Conservation (phyloP, 1,140 invertebrate genomes). For the Papilio aristodemus region DNA sequence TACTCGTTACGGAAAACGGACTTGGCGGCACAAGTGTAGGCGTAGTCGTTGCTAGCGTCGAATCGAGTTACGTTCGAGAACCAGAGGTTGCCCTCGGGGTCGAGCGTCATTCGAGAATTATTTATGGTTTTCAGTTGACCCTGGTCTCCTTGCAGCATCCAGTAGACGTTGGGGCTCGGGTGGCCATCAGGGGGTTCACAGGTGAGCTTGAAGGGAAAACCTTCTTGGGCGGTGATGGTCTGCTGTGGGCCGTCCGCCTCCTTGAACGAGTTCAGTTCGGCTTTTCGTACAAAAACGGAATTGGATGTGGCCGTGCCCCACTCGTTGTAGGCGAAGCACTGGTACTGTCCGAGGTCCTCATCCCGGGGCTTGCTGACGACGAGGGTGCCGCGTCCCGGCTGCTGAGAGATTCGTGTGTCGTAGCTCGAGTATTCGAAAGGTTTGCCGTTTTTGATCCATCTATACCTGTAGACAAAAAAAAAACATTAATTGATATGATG, state of each 20-base stretch:
- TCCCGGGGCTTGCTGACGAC: conserved; percentile 93
- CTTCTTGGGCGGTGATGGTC: conserved; percentile 88
- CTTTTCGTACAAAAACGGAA: conserved; percentile 96
- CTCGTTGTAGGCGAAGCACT: conserved; percentile 97
- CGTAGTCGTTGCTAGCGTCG: conserved; percentile 91
- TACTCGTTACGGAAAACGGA: conserved; percentile 94
- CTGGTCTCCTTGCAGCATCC: conserved; percentile 90
- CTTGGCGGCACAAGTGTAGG: conserved; percentile 94
- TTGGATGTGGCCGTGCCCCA: conserved; percentile 97
- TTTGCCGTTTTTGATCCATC: conserved; percentile 98
- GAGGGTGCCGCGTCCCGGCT: conserved; percentile 94
- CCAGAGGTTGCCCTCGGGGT: conserved; percentile 96
- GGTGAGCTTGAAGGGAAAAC: conserved; percentile 91
- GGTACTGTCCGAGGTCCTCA: conserved; percentile 97
- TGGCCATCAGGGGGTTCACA: conserved; percentile 96
- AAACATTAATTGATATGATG: conserved; percentile 25
- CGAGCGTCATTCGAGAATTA: conserved; percentile 94
- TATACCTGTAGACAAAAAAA: conserved; percentile 85
- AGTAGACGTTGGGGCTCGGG: conserved; percentile 96
- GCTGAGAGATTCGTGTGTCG: conserved; percentile 95
- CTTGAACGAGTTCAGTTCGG: conserved; percentile 95
- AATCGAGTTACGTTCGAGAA: conserved; percentile 94
- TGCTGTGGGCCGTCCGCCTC: conserved; percentile 83
- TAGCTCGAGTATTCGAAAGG: conserved; percentile 94
- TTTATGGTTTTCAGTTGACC: conserved; percentile 94